Base-by-base conservation (phyloP, 1,140 invertebrate genomes). In the Parasteatoda tepidariorum region DNA sequence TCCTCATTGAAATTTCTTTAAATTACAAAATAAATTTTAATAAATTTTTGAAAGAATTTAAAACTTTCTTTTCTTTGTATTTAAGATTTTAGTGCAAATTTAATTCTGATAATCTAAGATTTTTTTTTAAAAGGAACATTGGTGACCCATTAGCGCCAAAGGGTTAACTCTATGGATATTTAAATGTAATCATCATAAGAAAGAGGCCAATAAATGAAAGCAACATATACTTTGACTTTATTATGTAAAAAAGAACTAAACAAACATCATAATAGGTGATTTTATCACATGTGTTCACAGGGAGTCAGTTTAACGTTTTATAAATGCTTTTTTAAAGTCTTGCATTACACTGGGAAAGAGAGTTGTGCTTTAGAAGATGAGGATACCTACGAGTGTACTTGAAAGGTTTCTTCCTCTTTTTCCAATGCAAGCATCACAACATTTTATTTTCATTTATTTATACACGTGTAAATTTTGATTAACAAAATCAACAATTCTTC, bases 141-240 rank as follows among this genome's bases (percentile, higher is more conserved):
- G n/a, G n/a, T n/a, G n/a, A n/a, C n/a, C n/a, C n/a, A n/a, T n/a
- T n/a, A n/a, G n/a, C n/a, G n/a, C n/a, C n/a, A n/a, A n/a, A n/a
- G n/a, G n/a, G n/a, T n/a, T n/a, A n/a, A n/a, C n/a, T n/a, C n/a
- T n/a, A n/a, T n/a, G n/a, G n/a, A n/a, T n/a, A n/a, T 5, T 13
- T 22, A 22, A 13, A 13, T 9, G 22, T 5, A 61, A 61, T 22
- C 22, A 6, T 7, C 5, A 31, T 31, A 64, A 64, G 30, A 28
- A 26, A 64, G 13, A 67, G 2, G 15, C 34, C 31, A 67, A 34
- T 15, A 79, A 26, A 34, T 79, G 75, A 79, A 79, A 79, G 75
- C 75, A 79, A 79, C 75, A 79, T 79, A 79, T 79, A 79, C 75
- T 79, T 79, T 79, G 75, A 79, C 59, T 79, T 79, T 79, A 79